Evolutionary conservation across 2,797 vertebrate genomes (phyloP).

Genomic region (Malurus splendens): DNA sequence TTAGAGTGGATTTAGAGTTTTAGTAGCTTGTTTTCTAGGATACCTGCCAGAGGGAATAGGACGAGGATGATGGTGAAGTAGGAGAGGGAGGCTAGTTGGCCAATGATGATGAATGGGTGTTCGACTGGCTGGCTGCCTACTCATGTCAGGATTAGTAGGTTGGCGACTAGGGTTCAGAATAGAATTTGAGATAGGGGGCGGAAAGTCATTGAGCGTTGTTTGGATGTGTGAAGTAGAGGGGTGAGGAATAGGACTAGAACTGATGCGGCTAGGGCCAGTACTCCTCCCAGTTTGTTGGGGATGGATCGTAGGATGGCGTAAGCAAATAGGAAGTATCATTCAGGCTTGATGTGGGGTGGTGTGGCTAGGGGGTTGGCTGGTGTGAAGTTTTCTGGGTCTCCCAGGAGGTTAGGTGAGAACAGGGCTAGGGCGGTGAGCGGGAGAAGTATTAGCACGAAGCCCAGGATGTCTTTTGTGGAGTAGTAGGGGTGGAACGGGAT

Average conservation of each 20-base stretch:
- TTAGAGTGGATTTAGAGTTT: background rate
- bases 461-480: conserved; percentile 12
- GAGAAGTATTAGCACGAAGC: rapidly evolving
- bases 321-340: background rate
- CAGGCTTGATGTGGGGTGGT: rapidly evolving
- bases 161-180: background rate
- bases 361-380: rapidly evolving
- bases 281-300: background rate
- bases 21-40: rapidly evolving
- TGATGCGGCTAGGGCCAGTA: rapidly evolving
- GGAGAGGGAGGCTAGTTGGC: rapidly evolving
- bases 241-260: rapidly evolving
- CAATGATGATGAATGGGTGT: rapidly evolving
- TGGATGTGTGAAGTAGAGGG: rapidly evolving
- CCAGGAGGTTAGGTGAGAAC: background rate
- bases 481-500: conserved; percentile 61
- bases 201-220: background rate
- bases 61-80: rapidly evolving
- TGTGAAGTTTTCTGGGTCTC: rapidly evolving
- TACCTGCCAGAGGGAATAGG: rapidly evolving
- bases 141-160: background rate
- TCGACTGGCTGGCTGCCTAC: rapidly evolving
- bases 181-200: rapidly evolving
- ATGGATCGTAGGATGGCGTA: rapidly evolving
- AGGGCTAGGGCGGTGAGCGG: rapidly evolving